Evolutionary conservation across 2,797 vertebrate species (phyloP), one percentile per base, ranked within the genome.

Genomic region (Luscinia megarhynchos): DNA sequence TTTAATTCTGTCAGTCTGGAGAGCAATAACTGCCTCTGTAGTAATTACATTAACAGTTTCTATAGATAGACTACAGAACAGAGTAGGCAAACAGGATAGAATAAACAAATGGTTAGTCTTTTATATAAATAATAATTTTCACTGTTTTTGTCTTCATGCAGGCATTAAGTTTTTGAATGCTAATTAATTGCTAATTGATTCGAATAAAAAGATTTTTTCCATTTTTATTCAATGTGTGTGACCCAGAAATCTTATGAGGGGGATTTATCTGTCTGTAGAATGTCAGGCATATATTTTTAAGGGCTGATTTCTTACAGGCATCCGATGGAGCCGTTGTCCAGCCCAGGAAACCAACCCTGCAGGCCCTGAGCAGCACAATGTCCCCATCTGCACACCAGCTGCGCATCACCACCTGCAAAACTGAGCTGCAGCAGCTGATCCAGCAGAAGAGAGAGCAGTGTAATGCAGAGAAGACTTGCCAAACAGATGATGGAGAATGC

Each of bases 401-500:
- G 8, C 98, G 99, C 54, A 98, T 99, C 95, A 99, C 99, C 84
- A 99, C 99, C 18, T 99, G 99, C 94, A 99, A 98, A 96, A 98
- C 97, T 0, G 99, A 99, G 89, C 99, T 99, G 45, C 99, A 99
- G 97, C 99, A 99, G 87, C 98, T 99, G 93, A 97, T 99, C 68
- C 99, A 99, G 94, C 99, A 99, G 96, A 99, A 99, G 97, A 97
- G 99, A 43, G 99, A 99, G 93, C 99, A 99, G 97, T 99, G 99
- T 93, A 99, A 97, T 12, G 99, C 99, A 0, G 99, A 99, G 97
- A 98, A 98, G 99, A 80, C 98, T 99, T 89, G 99, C 99, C 90
- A 99, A 99, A 61, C 98, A 99, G 94, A 99, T 99, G 98, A 99
- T 99, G 99, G 99, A 99, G 96, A 99, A 98, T 34, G 99, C 99